phyloP scores from a whole-genome alignment of 2,113 vertebrate genomes.

The Cebidichthys violaceus region DNA sequence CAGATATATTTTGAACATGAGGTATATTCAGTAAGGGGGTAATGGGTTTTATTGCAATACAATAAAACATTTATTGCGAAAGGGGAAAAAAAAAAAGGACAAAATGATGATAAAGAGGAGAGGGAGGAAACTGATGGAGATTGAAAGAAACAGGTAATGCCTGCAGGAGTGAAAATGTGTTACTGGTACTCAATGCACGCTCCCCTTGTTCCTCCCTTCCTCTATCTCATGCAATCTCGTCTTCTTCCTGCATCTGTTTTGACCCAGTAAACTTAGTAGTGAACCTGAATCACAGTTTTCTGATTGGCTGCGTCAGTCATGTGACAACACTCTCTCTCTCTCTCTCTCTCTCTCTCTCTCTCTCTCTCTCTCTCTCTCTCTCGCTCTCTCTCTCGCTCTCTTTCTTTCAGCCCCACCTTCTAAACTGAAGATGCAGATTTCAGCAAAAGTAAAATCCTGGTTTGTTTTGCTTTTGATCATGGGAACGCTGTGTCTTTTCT shows the following conservation, averaged over 20 bases:
- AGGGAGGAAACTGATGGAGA: not conserved
- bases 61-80: slow-evolving; percentile 10
- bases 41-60: slow-evolving; percentile 7
- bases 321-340: slow-evolving; percentile 18
- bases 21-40: not conserved
- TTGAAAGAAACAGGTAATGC: slow-evolving; percentile 1
- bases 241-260: slow-evolving; percentile 58
- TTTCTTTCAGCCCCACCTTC: not conserved
- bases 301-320: slow-evolving; percentile 75
- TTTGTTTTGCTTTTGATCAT: slow-evolving; percentile 4
- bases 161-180: slow-evolving; percentile 4
- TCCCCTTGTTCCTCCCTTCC: not conserved
- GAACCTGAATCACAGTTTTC: slow-evolving; percentile 76
- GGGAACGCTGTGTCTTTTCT: not conserved
- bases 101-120: not conserved
- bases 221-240: slow-evolving; percentile 14
- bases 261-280: slow-evolving; percentile 78
- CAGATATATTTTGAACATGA: slow-evolving; percentile 11
- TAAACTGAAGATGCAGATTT: slow-evolving; percentile 38
- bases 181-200: slow-evolving; percentile 6
- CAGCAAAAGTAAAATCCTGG: not conserved
- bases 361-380: not conserved
- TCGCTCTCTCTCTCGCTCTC: not conserved
- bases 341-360: not conserved
- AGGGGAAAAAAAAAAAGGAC: not conserved